phyloP scores from a whole-genome alignment of 2,888 invertebrate genomes.

The Drosophila mercatorum region DNA sequence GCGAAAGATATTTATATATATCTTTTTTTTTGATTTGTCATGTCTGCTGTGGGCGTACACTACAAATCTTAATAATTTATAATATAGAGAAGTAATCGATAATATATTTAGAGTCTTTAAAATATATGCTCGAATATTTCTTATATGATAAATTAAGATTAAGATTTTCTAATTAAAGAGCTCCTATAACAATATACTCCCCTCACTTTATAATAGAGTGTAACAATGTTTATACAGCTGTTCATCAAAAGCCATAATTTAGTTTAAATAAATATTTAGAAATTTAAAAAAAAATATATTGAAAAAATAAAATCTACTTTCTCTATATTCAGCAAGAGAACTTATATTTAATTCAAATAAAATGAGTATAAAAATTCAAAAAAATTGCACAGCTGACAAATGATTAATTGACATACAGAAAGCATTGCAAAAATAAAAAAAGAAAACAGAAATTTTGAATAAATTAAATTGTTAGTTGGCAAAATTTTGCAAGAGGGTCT shows the following conservation, averaged over 20 bases:
- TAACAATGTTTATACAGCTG: not conserved
- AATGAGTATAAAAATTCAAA: too few relatives aligned
- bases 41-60: not conserved
- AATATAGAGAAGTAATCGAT: not conserved
- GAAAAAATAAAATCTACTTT: too few relatives aligned
- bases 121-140: too few relatives aligned
- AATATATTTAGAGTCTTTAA: not conserved
- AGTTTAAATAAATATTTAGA: not conserved
- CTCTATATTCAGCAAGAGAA: too few relatives aligned
- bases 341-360: not conserved
- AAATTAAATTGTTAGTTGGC: slow-evolving; percentile 20
- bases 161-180: too few relatives aligned
- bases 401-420: not conserved
- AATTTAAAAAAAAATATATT: too few relatives aligned
- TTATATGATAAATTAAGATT: too few relatives aligned
- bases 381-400: not conserved
- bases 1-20: not conserved
- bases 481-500: slow-evolving; percentile 8
- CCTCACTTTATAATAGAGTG: not conserved
- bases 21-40: not conserved
- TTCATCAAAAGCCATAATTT: not conserved
- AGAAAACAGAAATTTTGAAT: slow-evolving; percentile 2
- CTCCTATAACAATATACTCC: too few relatives aligned
- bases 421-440: not conserved
- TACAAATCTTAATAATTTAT: not conserved